Percentiles rank a stretch among this genome's conserved stretches.
Evolutionary conservation across 2,797 vertebrate species (phyloP).

Genomic region (Anguilla megastoma): DNA sequence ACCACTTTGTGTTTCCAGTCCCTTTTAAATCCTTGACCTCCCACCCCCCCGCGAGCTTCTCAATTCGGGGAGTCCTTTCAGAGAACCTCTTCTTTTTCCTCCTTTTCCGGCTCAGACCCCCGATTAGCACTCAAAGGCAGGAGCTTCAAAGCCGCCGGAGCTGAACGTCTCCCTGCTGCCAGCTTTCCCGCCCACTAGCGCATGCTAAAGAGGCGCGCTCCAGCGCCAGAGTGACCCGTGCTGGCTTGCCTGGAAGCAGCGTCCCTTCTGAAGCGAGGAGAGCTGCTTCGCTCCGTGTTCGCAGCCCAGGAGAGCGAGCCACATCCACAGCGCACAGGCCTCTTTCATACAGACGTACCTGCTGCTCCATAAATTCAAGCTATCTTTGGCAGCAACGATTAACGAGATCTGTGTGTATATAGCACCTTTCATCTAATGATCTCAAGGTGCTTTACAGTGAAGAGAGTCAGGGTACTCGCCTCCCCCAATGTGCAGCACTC

Average conservation of each 20-base stretch:
- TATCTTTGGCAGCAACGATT: not conserved
- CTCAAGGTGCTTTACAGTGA: not conserved
- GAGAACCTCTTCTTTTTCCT: not conserved
- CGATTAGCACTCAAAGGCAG: constrained; percentile 47
- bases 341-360: not conserved
- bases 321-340: not conserved
- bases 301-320: not conserved
- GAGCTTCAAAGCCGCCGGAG: constrained; percentile 56
- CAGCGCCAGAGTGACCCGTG: constrained; percentile 54
- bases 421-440: not conserved
- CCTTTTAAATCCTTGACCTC: not conserved
- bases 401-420: not conserved
- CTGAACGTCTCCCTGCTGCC: constrained; percentile 46
- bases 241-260: constrained; percentile 40
- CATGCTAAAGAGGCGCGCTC: constrained; percentile 54
- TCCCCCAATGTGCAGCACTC: not conserved
- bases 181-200: constrained; percentile 50
- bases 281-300: not conserved
- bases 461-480: not conserved
- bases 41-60: not conserved
- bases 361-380: not conserved
- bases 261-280: not conserved
- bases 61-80: not conserved
- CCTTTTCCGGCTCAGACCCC: constrained; percentile 28
- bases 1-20: not conserved